phyloP scores from a whole-genome alignment of 2,113 vertebrate genomes.

The Rhynchomys soricoides region DNA sequence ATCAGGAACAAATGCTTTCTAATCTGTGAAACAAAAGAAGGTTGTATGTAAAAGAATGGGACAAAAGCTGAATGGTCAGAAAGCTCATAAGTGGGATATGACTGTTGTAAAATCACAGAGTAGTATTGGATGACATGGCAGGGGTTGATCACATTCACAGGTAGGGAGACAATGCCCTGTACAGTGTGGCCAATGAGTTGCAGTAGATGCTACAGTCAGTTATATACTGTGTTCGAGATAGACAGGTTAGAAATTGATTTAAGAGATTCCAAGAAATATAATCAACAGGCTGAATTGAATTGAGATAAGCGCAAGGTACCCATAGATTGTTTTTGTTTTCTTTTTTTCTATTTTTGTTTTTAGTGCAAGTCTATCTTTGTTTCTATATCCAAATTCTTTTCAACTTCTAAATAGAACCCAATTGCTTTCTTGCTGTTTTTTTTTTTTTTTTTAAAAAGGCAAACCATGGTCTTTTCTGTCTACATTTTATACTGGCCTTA shows the following conservation, averaged over 20 bases:
- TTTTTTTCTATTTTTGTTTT: background rate
- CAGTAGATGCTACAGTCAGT: background rate
- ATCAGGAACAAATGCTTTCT: background rate
- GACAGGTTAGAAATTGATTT: slow-evolving; percentile 66
- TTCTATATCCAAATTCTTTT: slow-evolving; percentile 55
- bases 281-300: slow-evolving; percentile 73
- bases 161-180: slow-evolving; percentile 6
- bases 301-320: slow-evolving; percentile 45
- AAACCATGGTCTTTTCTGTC: slow-evolving; percentile 8
- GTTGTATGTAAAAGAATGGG: background rate
- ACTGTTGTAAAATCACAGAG: background rate
- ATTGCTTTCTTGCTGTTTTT: slow-evolving; percentile 40
- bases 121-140: background rate
- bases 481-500: slow-evolving; percentile 7
- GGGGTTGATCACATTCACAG: background rate
- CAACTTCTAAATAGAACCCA: slow-evolving; percentile 42
- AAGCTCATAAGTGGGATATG: background rate
- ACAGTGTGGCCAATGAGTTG: background rate
- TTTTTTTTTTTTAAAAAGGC: background rate
- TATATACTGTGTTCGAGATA: background rate
- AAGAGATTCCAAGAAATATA: slow-evolving; percentile 69
- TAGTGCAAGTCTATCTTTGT: slow-evolving; percentile 55
- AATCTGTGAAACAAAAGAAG: background rate
- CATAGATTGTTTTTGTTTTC: slow-evolving; percentile 5
- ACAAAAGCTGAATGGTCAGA: background rate